phyloP scores from a whole-genome alignment of 2,113 vertebrate species.

The Serinus canaria region DNA sequence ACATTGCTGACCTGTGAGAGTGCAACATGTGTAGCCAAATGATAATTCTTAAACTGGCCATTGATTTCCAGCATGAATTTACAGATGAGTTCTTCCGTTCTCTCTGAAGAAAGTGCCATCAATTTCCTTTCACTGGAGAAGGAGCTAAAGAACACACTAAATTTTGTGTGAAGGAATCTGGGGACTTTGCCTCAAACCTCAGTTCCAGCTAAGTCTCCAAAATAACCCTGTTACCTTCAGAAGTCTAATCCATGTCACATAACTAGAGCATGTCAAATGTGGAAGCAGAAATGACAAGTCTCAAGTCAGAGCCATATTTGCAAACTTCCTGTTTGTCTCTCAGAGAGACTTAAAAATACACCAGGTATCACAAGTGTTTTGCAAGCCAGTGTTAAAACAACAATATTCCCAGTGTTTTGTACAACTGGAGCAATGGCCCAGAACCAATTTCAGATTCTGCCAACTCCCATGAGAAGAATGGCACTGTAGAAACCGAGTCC shows the following conservation, averaged over 20 bases:
- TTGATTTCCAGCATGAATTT: background rate
- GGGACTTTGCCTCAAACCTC: background rate
- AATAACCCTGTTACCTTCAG: background rate
- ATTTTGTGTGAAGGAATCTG: background rate
- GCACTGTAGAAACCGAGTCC: background rate
- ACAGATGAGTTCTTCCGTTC: background rate
- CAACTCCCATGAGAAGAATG: background rate
- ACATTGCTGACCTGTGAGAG: background rate
- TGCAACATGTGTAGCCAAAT: background rate
- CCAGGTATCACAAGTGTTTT: background rate
- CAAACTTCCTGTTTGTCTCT: background rate
- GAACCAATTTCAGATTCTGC: background rate
- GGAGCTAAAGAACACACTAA: background rate
- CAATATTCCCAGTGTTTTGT: background rate
- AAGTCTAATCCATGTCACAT: background rate
- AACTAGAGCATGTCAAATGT: background rate
- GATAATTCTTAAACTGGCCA: background rate
- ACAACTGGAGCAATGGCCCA: background rate
- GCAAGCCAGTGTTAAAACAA: background rate
- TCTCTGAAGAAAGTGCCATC: background rate
- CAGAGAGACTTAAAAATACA: background rate
- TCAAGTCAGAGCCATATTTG: background rate
- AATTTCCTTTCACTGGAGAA: background rate
- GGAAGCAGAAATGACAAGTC: background rate
- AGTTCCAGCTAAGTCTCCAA: background rate